Evolutionary conservation across 2,797 vertebrate species (phyloP).

Genomic region (Falco naumanni): DNA sequence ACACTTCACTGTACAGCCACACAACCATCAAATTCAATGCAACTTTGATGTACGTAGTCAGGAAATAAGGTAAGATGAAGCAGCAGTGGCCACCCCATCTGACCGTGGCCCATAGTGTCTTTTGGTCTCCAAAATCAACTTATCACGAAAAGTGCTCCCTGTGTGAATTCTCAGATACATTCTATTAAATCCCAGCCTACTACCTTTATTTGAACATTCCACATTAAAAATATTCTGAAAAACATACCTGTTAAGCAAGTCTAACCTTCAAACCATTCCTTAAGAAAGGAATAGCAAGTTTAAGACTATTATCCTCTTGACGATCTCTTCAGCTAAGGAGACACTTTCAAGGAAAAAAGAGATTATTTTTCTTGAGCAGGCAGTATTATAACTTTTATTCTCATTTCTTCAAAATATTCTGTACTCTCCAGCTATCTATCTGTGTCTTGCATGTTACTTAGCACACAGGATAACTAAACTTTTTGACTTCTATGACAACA

Average conservation of each 20-base stretch:
- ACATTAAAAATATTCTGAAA: neutral
- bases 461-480: neutral
- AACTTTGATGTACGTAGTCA: neutral
- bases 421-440: neutral
- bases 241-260: neutral
- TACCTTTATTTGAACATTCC: neutral
- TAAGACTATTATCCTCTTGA: neutral
- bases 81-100: neutral
- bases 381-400: neutral
- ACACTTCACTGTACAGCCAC: neutral
- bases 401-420: neutral
- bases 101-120: fast-evolving
- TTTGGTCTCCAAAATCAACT: neutral
- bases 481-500: neutral
- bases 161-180: neutral
- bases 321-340: neutral
- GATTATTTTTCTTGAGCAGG: neutral
- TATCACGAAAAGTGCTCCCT: neutral
- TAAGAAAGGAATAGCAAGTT: neutral
- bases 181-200: neutral
- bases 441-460: neutral
- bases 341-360: neutral
- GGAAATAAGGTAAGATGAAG: neutral
- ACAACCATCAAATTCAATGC: neutral
- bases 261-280: neutral